Conservation (phyloP, 2,113 vertebrate genomes). For the Grantiella picta region DNA sequence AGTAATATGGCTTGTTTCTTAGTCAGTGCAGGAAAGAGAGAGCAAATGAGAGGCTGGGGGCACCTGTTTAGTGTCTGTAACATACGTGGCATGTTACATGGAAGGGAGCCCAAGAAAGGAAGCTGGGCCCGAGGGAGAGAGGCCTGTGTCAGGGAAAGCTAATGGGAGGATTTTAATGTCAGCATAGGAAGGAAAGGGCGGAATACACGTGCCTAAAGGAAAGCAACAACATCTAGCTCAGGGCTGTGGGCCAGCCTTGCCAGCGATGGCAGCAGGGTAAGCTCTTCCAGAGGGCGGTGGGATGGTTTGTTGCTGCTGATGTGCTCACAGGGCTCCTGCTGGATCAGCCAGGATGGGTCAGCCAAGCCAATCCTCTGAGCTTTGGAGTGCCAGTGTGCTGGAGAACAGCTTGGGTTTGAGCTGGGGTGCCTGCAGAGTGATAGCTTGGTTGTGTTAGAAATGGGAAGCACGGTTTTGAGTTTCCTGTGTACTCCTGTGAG, state of each 20-base stretch:
- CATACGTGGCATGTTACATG: rapidly evolving
- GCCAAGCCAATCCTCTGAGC: not conserved
- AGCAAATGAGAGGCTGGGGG: not conserved
- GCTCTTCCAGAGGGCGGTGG: rapidly evolving
- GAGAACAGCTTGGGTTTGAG: not conserved
- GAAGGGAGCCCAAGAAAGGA: not conserved
- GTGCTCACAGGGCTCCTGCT: not conserved
- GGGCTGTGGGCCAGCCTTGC: not conserved
- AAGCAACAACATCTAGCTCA: not conserved
- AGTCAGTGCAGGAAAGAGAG: not conserved
- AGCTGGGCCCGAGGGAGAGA: not conserved
- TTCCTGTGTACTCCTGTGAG: rapidly evolving
- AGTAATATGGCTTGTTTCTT: not conserved
- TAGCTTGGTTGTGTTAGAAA: not conserved
- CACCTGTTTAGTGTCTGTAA: rapidly evolving
- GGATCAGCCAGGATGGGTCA: not conserved
- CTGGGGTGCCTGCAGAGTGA: rapidly evolving
- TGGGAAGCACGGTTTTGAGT: not conserved
- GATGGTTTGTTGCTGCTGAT: rapidly evolving
- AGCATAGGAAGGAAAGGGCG: not conserved
- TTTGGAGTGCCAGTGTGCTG: not conserved
- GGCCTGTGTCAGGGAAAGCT: not conserved
- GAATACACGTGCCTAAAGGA: not conserved
- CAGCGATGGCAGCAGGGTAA: not conserved
- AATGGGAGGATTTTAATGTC: not conserved